A percentile compares a stretch with the other conserved stretches of the same genome.
Conservation (phyloP, 2,888 invertebrate genomes). For the Didymodactylos carnosus region DNA sequence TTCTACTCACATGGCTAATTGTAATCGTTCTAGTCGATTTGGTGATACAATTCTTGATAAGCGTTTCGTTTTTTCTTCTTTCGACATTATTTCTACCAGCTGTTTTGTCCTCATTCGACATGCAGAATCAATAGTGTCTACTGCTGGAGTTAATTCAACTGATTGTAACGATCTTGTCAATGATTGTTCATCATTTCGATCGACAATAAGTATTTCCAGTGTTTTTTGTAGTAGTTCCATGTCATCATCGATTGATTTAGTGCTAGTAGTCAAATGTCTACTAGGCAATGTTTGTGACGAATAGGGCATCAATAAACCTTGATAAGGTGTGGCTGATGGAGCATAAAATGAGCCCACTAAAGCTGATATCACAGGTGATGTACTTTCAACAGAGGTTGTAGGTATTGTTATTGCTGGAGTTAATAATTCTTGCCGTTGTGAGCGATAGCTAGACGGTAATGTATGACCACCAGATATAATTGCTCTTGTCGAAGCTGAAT, state of each 20-base stretch:
- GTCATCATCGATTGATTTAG: neutral
- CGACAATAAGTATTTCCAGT: neutral
- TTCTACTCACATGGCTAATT: neutral
- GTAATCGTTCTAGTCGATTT: neutral
- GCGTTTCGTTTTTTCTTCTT: constrained; percentile 6
- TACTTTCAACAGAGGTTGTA: no score
- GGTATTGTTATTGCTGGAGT: no score
- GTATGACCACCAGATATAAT: no score
- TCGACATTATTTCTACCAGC: neutral
- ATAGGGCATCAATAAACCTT: no score
- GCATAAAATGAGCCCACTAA: no score
- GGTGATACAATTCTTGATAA: constrained; percentile 13
- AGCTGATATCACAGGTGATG: no score
- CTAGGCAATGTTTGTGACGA: neutral
- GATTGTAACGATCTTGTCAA: neutral
- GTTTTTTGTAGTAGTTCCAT: neutral
- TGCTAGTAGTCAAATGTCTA: neutral
- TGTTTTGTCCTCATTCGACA: neutral
- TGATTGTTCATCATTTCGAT: no score
- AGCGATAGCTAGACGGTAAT: no score
- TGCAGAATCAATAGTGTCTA: neutral
- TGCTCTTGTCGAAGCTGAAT: neutral
- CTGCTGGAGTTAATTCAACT: neutral
- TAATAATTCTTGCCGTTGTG: no score
- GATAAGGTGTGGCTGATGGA: no score